Evolutionary conservation across 2,797 vertebrate species (phyloP), one percentile per base, ranked within the genome.

Genomic region (Vespertilio murinus): DNA sequence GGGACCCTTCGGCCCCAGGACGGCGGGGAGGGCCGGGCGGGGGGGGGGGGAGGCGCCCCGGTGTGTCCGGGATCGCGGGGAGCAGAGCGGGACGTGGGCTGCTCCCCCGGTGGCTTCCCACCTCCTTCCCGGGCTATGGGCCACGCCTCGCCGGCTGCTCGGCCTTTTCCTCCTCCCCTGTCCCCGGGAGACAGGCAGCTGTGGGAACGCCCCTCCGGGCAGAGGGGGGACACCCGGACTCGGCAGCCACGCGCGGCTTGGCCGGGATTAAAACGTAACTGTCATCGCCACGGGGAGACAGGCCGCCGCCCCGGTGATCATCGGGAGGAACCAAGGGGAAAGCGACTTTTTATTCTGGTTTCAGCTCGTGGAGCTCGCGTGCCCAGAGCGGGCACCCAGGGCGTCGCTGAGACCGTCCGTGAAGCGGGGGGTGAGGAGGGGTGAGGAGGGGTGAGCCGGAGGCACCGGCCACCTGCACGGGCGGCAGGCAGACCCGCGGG

Each of bases 261-360:
- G 85, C 96, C 94, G 69, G 77, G 89, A 95, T 97, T 97, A 95
- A 95, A 87, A 92, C 38, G 1, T 84, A 80, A 47, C 77, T 8
- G 59, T 93, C 96, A 33, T 54, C 28, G 75, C 84, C 91, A 65
- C 69, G 67, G 91, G 93, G 84, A 77, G 90, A 65, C 25, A 38
- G 92, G 56, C 35, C 61, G 54, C 79, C 16, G 82, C 33, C 40
- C 13, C 45, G 88, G 79, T 67, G 73, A 81, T 84, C 38, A 69
- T 35, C 1, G 3, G 82, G 65, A 59, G 88, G 71, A 93, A 30
- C 91, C 81, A 47, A 65, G 81, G 77, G 61, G 35, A 75, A 59
- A 90, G 87, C 18, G 56, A 38, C 70, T 83, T 95, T 96, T 56
- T 38, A 93, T 96, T 22, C 30, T 59, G n/a, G 61, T 1, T 92